Percentiles rank a stretch among this genome's conserved stretches.
Conservation (phyloP, 2,888 invertebrate genomes). For the Xanthorhoe designata region DNA sequence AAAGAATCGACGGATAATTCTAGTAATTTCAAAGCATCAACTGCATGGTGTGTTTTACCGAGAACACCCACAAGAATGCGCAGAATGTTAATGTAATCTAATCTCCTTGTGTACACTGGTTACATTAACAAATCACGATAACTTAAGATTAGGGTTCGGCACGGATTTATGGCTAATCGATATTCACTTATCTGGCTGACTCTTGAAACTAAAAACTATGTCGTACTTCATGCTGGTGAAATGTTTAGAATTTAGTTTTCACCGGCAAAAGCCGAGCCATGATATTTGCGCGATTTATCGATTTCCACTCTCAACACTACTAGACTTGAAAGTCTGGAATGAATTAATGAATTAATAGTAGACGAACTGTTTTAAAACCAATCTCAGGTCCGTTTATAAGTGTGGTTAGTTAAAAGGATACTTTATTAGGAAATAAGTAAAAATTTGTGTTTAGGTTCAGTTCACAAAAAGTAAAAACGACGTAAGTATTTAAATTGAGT, state of each 20-base stretch:
- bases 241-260: not conserved
- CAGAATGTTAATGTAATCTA: conserved; percentile 47
- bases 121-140: conserved; percentile 58
- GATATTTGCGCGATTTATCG: no score
- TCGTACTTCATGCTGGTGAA: not conserved
- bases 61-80: conserved; percentile 31
- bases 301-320: no score
- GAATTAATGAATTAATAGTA: no score
- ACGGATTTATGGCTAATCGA: conserved; percentile 44
- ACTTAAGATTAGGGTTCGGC: conserved; percentile 44
- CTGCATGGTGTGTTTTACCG: conserved; percentile 22
- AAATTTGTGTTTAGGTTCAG: no score
- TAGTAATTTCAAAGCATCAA: not conserved
- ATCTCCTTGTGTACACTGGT: conserved; percentile 49
- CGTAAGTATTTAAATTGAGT: no score
- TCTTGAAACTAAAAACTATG: not conserved
- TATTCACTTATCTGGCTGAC: conserved; percentile 12
- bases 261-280: not conserved
- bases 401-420: no score
- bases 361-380: no score
- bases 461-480: no score
- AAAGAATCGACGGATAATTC: not conserved
- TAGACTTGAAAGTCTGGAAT: no score
- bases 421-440: no score
- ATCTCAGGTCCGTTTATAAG: no score